Evolutionary conservation across 2,113 vertebrate species (phyloP).

Genomic region (Cinclus mexicanus): DNA sequence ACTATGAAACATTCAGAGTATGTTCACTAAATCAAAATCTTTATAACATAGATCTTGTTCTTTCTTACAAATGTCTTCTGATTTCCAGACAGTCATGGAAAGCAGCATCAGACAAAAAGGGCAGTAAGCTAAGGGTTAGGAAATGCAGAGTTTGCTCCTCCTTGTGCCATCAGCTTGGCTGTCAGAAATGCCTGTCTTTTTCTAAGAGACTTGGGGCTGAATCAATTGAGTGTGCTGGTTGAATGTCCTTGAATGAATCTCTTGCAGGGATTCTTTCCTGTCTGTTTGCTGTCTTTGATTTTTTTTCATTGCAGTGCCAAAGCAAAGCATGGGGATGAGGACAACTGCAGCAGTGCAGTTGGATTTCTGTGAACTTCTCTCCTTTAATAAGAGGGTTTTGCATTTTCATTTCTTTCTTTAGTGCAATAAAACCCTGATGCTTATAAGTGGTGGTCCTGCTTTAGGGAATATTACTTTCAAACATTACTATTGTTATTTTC

Average conservation of each 20-base stretch:
- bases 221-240: neutral
- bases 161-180: neutral
- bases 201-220: neutral
- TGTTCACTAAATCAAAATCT: neutral
- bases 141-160: neutral
- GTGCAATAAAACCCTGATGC: neutral
- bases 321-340: neutral
- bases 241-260: neutral
- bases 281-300: neutral
- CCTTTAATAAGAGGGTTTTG: neutral
- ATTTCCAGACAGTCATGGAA: neutral
- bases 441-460: neutral
- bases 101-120: neutral
- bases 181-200: neutral
- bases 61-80: neutral
- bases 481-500: neutral
- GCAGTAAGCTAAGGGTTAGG: neutral
- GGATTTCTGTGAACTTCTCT: neutral
- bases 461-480: neutral
- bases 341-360: constrained; percentile 21
- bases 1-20: neutral
- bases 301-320: neutral
- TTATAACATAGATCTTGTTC: neutral
- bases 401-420: neutral
- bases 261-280: neutral